Evolutionary conservation across 2,888 invertebrate genomes (phyloP).

Genomic region (Drosophila rubida): DNA sequence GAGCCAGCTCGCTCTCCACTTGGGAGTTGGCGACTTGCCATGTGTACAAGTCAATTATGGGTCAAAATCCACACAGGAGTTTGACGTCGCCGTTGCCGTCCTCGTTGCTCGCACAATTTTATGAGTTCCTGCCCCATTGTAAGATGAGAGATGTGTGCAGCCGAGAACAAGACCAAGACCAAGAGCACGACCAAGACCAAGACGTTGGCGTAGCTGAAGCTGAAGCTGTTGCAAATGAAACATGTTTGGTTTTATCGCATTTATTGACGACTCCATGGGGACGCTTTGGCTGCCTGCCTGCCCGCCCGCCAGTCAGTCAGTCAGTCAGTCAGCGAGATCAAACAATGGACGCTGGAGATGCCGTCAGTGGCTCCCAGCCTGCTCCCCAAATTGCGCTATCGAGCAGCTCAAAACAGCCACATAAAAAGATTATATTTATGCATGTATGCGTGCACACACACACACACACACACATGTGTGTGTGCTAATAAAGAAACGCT

Average conservation of each 20-base stretch:
- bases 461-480: neutral
- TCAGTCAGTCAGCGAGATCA: slow-evolving; percentile 52
- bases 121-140: slow-evolving; percentile 41
- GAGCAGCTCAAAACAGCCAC: slow-evolving; percentile 76
- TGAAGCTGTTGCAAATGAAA: slow-evolving; percentile 69
- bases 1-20: slow-evolving; percentile 48
- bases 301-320: neutral
- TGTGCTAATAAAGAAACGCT: slow-evolving; percentile 30
- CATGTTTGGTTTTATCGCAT: slow-evolving; percentile 81
- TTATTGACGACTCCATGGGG: slow-evolving; percentile 80
- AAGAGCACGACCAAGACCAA: neutral
- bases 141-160: slow-evolving; percentile 53
- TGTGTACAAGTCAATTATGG: slow-evolving; percentile 81
- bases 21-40: slow-evolving; percentile 66
- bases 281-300: slow-evolving; percentile 66
- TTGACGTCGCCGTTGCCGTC: slow-evolving; percentile 45
- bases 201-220: neutral
- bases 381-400: slow-evolving; percentile 63
- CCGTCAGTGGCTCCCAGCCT: slow-evolving; percentile 21
- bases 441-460: slow-evolving; percentile 39
- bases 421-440: slow-evolving; percentile 76
- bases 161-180: neutral
- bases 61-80: slow-evolving; percentile 77
- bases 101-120: slow-evolving; percentile 51
- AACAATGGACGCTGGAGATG: slow-evolving; percentile 63